Evolutionary conservation across 2,797 vertebrate genomes (phyloP).

Genomic region (Spinus pinus): DNA sequence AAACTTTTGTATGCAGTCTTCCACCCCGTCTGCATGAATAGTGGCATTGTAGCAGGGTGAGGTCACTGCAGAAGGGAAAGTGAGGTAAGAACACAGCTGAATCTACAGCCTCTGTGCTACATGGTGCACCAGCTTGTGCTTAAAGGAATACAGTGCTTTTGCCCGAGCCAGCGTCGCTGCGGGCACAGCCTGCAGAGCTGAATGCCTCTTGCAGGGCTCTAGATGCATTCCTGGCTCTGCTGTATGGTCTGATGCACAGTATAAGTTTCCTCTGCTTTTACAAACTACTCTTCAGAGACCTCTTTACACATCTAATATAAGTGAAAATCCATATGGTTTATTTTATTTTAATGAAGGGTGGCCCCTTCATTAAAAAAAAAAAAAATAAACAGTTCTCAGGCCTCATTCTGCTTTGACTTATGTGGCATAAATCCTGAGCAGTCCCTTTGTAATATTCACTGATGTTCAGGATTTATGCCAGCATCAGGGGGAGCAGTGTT

Average conservation of each 20-base stretch:
- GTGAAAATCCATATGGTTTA: conserved; percentile 60
- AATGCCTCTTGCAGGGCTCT: conserved; percentile 45
- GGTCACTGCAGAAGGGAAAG: conserved; percentile 90
- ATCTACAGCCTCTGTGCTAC: conserved; percentile 78
- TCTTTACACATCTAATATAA: conserved; percentile 56
- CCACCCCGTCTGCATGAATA: conserved; percentile 91
- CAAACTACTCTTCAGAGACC: conserved; percentile 61
- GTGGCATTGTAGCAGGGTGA: conserved; percentile 94
- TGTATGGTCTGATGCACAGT: conserved; percentile 54
- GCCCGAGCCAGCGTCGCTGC: not conserved
- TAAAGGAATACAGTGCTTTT: conserved; percentile 66
- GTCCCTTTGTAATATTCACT: not conserved
- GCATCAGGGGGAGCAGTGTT: not conserved
- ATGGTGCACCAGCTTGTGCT: conserved; percentile 71
- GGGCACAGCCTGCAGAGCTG: conserved; percentile 44
- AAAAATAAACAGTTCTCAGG: conserved; percentile 4
- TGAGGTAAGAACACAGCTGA: conserved; percentile 96
- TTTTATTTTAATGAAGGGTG: conserved; percentile 6
- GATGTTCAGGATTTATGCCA: conserved; percentile 28
- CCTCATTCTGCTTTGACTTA: conserved; percentile 53
- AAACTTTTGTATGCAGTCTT: conserved; percentile 87
- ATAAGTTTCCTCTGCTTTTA: conserved; percentile 54
- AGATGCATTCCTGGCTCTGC: conserved; percentile 43
- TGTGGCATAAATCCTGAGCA: conserved; percentile 44
- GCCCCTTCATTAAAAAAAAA: not conserved